phyloP scores from a whole-genome alignment of 2,888 invertebrate species.

The Ophioninae sp. region DNA sequence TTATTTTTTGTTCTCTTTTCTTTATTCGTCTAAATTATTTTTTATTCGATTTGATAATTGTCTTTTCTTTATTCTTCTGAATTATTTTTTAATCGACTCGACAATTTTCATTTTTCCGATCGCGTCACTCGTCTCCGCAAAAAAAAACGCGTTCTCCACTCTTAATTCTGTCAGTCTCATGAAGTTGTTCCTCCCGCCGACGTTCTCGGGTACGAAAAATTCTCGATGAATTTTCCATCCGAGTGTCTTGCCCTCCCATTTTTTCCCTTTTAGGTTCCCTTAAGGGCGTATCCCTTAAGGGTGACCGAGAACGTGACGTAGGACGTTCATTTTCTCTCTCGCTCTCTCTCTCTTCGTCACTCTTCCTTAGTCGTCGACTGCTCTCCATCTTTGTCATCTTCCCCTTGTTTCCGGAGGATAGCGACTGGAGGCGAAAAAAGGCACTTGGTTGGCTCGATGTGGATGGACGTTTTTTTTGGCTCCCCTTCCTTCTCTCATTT shows the following conservation, averaged over 20 bases:
- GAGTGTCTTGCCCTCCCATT: background rate
- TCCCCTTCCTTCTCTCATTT: no score
- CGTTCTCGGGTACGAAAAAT: constrained; percentile 38
- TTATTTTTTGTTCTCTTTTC: background rate
- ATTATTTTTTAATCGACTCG: background rate
- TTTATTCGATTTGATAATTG: constrained; percentile 52
- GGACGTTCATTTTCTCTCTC: constrained; percentile 1
- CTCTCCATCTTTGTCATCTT: constrained; percentile 13
- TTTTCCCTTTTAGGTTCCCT: constrained; percentile 7
- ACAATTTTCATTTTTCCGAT: constrained; percentile 67
- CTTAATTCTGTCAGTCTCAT: constrained; percentile 76
- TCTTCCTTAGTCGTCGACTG: background rate
- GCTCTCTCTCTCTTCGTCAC: background rate
- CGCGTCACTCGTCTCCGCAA: background rate
- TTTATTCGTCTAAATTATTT: constrained; percentile 8
- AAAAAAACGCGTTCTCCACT: background rate
- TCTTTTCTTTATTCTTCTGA: constrained; percentile 45
- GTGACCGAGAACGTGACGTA: constrained; percentile 15
- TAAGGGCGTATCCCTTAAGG: background rate
- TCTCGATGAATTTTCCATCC: constrained; percentile 15
- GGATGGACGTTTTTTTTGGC: constrained; percentile 12
- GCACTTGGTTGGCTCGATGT: constrained; percentile 59
- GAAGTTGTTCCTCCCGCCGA: constrained; percentile 68
- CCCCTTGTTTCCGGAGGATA: constrained; percentile 37
- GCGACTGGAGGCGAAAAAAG: constrained; percentile 52